A percentile compares a stretch with the other conserved stretches of the same genome.
Evolutionary conservation across 2,888 invertebrate genomes (phyloP).

Genomic region (Julus scanicus): DNA sequence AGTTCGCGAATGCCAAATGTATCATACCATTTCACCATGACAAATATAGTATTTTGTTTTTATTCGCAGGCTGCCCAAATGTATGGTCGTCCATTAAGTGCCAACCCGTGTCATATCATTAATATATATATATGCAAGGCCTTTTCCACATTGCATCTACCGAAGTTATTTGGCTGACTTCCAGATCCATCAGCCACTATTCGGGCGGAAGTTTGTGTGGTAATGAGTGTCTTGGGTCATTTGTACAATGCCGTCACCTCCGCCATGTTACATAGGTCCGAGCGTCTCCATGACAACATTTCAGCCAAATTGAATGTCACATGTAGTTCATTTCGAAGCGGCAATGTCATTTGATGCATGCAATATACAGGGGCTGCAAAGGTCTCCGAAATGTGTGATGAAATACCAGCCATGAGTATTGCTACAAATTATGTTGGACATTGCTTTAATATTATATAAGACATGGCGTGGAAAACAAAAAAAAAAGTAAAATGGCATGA

Average conservation of each 20-base stretch:
- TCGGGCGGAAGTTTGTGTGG: constrained; percentile 23
- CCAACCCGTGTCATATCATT: constrained; percentile 22
- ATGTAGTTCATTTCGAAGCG: constrained; percentile 21
- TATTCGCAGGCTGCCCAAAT: neutral
- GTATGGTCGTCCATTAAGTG: neutral
- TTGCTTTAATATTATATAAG: constrained; percentile 12
- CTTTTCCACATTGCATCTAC: neutral
- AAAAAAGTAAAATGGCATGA: neutral
- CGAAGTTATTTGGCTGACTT: constrained; percentile 25
- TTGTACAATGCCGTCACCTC: constrained; percentile 39
- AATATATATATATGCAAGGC: neutral
- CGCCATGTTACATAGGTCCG: constrained; percentile 40
- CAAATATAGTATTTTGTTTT: neutral
- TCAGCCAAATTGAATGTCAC: constrained; percentile 45
- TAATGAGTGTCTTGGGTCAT: constrained; percentile 47
- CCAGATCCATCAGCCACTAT: constrained; percentile 42
- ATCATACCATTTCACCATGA: neutral
- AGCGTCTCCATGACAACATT: constrained; percentile 40
- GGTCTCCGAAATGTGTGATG: constrained; percentile 36
- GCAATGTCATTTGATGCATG: constrained; percentile 11
- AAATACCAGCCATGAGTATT: constrained; percentile 20
- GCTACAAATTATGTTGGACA: constrained; percentile 40
- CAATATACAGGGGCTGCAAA: neutral
- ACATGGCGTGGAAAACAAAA: neutral
- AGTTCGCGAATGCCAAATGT: neutral